These are phyloP conservation scores for Junonia oenone DNA, from an alignment of 2,888 invertebrate genomes.

Conservation along the genomic window DNA sequence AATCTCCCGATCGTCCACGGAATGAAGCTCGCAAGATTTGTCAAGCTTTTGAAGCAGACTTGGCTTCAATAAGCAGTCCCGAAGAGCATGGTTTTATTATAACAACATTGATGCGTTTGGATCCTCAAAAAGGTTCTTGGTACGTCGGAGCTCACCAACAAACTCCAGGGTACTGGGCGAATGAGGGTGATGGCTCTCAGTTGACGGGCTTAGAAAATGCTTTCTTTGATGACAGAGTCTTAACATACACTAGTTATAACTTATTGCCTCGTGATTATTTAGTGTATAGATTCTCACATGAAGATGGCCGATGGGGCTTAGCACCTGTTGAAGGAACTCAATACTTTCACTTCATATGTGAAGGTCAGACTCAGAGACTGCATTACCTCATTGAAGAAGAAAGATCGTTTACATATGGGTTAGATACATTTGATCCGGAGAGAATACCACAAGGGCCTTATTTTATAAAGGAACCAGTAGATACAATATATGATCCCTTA, in stretches of 20 bases:
- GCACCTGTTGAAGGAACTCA: conserved; percentile 89
- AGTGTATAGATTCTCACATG: conserved; percentile 87
- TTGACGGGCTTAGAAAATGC: conserved; percentile 89
- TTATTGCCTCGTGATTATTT: conserved; percentile 84
- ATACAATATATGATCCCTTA: conserved; percentile 90
- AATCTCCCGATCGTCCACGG: conserved; percentile 89
- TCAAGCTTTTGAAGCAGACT: conserved; percentile 89
- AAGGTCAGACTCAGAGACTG: conserved; percentile 87
- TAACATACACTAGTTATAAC: conserved; percentile 65
- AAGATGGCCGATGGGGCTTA: conserved; percentile 90
- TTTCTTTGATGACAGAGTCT: conserved; percentile 83
- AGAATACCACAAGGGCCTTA: conserved; percentile 92
- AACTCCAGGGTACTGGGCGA: conserved; percentile 87
- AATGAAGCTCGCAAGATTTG: conserved; percentile 91
- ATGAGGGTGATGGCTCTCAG: conserved; percentile 90
- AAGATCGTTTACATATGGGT: conserved; percentile 91
- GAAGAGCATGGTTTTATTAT: conserved; percentile 94
- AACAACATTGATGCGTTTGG: conserved; percentile 88
- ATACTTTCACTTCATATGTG: conserved; percentile 90
- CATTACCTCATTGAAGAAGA: conserved; percentile 86
- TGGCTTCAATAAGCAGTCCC: conserved; percentile 87
- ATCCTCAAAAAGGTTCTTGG: conserved; percentile 92
- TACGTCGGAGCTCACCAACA: conserved; percentile 90
- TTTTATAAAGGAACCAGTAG: conserved; percentile 90
- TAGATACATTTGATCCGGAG: conserved; percentile 88